Evolutionary conservation across 2,888 invertebrate genomes (phyloP), one percentile per base, ranked within the genome.

Genomic region (Chalcosyrphus nemorum): DNA sequence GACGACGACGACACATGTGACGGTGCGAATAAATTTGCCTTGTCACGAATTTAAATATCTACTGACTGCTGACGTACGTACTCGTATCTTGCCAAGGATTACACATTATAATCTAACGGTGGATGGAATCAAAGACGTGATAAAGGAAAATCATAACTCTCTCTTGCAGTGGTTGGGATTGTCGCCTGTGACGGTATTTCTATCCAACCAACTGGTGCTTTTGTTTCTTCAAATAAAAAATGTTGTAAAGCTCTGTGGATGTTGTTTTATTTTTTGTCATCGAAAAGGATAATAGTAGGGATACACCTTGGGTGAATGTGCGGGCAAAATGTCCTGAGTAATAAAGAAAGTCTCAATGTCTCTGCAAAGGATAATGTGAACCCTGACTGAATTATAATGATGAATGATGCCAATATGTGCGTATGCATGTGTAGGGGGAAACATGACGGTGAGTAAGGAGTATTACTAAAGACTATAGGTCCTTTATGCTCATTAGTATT

Each of bases 21-120:
- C 57, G 27, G 11, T 47, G 57, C n/a, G 35, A 47, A 57, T 47
- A 45, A 47, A 71, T 59, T 70, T 47, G 11, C 13, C 21, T 35
- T 21, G 56, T 56, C 11, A 13, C 15, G n/a, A 70, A 57, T 70
- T 70, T 71, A 38, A 71, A 71, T 71, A 24, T 21, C 70, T 27
- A 15, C 13, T 24, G 38, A 50, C 57, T 47, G 47, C 24, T 71
- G 57, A 71, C 70, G 35, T 68, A 29, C 29, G n/a, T 45, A 35
- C 29, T 7, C 24, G 13, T 19, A 56, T 38, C 35, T 11, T 21
- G 17, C 45, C 57, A 38, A 19, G 56, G 56, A 56, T 19, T 21
- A 21, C 35, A 35, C 35, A 47, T 70, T 57, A 70, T 57, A 32
- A 35, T 45, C 57, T 57, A 57, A 57, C 38, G 57, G 47, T 15